Evolutionary conservation across 2,797 vertebrate genomes (phyloP).

Genomic region (Paedocypris micromegethes): DNA sequence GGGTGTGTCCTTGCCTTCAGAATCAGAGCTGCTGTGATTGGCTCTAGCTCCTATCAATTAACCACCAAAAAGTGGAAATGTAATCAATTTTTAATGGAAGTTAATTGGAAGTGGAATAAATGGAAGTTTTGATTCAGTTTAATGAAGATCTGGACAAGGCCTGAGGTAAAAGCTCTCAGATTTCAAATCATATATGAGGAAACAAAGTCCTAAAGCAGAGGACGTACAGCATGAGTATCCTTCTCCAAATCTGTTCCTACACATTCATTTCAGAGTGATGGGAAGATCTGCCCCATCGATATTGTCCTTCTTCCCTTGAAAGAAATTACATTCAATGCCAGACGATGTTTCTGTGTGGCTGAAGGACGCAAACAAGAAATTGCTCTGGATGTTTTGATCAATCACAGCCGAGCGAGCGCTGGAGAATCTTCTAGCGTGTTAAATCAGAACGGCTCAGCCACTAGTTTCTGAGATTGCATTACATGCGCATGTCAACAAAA

Average conservation of each 20-base stretch:
- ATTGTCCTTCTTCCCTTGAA: slow-evolving; percentile 22
- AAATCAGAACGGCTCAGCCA: neutral
- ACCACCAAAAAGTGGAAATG: too few relatives aligned
- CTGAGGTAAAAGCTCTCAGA: too few relatives aligned
- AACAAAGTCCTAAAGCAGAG: too few relatives aligned
- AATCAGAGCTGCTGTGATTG: too few relatives aligned
- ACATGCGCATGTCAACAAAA: neutral
- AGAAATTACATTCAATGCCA: slow-evolving; percentile 17
- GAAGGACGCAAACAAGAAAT: slow-evolving; percentile 14
- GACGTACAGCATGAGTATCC: too few relatives aligned
- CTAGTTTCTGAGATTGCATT: neutral
- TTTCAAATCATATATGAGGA: too few relatives aligned
- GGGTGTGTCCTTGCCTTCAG: too few relatives aligned
- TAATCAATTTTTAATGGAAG: too few relatives aligned
- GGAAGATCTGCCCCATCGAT: neutral
- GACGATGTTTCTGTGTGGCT: neutral
- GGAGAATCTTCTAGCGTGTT: slow-evolving; percentile 1
- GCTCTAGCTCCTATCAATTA: too few relatives aligned
- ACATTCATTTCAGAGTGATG: slow-evolving; percentile 19
- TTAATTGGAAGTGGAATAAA: too few relatives aligned
- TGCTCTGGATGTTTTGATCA: slow-evolving; percentile 22
- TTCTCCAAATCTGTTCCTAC: neutral
- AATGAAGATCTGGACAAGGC: too few relatives aligned
- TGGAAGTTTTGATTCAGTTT: too few relatives aligned
- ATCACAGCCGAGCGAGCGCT: neutral